Percentiles rank a stretch among this genome's conserved stretches.
Evolutionary conservation across 2,888 invertebrate species (phyloP).

Genomic region (Syritta pipiens): DNA sequence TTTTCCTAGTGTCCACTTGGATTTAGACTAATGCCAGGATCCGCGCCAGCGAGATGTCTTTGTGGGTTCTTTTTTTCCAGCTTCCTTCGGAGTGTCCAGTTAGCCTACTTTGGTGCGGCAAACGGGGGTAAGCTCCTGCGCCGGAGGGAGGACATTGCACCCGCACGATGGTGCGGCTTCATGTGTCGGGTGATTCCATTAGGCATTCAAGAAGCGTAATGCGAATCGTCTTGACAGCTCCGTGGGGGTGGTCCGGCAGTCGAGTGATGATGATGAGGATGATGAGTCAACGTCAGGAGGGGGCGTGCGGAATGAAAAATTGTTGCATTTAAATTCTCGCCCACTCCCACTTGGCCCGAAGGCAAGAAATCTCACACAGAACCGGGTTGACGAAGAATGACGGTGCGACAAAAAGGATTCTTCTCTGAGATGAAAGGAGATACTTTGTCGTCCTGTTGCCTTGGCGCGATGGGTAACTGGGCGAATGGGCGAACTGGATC

Average conservation of each 20-base stretch:
- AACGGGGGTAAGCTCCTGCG: slow-evolving; percentile 4
- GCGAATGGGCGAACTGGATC: slow-evolving; percentile 51
- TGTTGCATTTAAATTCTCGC: slow-evolving; percentile 57
- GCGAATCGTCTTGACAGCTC: slow-evolving; percentile 38
- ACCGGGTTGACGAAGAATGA: slow-evolving; percentile 36
- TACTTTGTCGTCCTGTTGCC: slow-evolving; percentile 17
- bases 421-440: slow-evolving; percentile 38
- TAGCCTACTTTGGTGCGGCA: slow-evolving; percentile 12
- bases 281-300: slow-evolving; percentile 44
- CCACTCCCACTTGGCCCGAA: slow-evolving; percentile 5
- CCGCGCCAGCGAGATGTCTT: slow-evolving; percentile 8
- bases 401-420: slow-evolving; percentile 39
- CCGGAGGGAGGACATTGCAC: slow-evolving; percentile 42
- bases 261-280: slow-evolving; percentile 54
- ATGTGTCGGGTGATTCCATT: slow-evolving; percentile 63
- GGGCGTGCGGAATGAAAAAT: slow-evolving; percentile 61
- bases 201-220: slow-evolving; percentile 53
- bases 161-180: slow-evolving; percentile 17
- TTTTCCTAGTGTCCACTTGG: slow-evolving; percentile 58
- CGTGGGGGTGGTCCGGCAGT: no score
- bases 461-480: neutral
- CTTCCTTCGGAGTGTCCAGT: neutral
- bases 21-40: slow-evolving; percentile 33
- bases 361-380: slow-evolving; percentile 37
- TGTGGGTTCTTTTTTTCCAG: slow-evolving; percentile 7